Base-by-base conservation (phyloP, 2,797 vertebrate genomes). In the Tapirus indicus region DNA sequence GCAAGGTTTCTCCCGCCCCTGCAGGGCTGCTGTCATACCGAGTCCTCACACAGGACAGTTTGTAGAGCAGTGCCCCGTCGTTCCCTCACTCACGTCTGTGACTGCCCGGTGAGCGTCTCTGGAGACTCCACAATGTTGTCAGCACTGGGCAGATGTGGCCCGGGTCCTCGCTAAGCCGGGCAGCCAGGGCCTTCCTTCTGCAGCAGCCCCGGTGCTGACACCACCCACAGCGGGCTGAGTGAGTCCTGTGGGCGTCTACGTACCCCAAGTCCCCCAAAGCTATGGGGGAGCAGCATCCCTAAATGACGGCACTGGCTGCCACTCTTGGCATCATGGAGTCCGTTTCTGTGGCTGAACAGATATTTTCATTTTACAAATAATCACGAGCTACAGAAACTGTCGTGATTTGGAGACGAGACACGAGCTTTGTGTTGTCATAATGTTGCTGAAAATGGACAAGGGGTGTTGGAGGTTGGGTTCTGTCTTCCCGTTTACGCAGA, bases 151-250 rank as follows among this genome's bases (percentile, higher is more conserved):
- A 56, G 29, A 44, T 35, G 1, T 9, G 1, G n/a, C n/a, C 52
- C 25, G 11, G 2, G 16, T 8, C 78, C 23, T 83, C 1, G 0
- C 64, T 8, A 2, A 23, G 41, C 17, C 5, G 23, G 62, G 47
- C 8, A 17, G 77, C 25, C 78, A 23, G 62, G 56, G 27, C 35
- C 77, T 38, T 27, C 41, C 44, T 82, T 44, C 52, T 14, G 5
- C 3, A 38, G 66, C 66, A 7, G 77, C 16, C 64, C 41, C 8
- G 2, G 52, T 58, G 62, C 41, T 6, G 11, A 47, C 10, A 1
- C 32, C 54, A 38, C 41, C 38, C 47, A 38, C 38, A 27, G 21
- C 4, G n/a, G 20, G 64, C 64, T 14, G 10, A 7, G 27, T 4
- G 64, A 9, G 38, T 52, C 62, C n/a, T 64, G 62, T 6, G 52